Evolutionary conservation across 2,888 invertebrate genomes (phyloP), one percentile per base, ranked within the genome.

Genomic region (Pegoplata infirma): DNA sequence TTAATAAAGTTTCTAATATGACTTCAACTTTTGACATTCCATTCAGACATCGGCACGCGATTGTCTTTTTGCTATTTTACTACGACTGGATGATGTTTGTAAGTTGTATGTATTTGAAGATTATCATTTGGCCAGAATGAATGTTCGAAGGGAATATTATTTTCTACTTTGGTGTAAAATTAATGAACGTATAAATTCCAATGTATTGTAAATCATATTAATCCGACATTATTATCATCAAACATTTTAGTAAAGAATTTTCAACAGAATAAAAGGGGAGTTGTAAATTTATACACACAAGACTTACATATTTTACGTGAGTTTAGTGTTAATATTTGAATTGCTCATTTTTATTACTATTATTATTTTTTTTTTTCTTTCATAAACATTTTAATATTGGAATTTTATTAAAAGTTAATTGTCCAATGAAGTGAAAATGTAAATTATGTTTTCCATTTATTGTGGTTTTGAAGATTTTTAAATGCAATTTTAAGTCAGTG

Each of bases 131-230:
- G 56, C 1, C 19, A 25, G 21, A 14, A 17, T 5, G 58, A n/a
- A n/a, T n/a, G n/a, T n/a, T n/a, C n/a, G n/a, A n/a, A 28, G 61
- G 23, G 58, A 14, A 49, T 16, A 8, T 14, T 10, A 5, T 23
- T 55, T 10, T 17, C n/a, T n/a, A 19, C 10, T 67, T n/a, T 32
- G 17, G 46, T 14, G 17, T 17, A 14, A 68, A 56, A 66, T 75
- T 75, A 78, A 75, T 71, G 78, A 79, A 66, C 67, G 61, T 67
- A 67, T 61, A 63, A 61, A 79, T 79, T 79, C 79, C 79, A 63
- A 75, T 25, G 61, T 79, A 75, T 67, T 79, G 79, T 79, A 79
- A 79, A 79, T 79, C 79, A 79, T 79, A 71, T 79, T 79, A 79
- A 79, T 79, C 75, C 75, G 75, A 79, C 75, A 67, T 71, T 79